Conservation (phyloP, 2,113 vertebrate genomes). For the Salvelinus fontinalis region DNA sequence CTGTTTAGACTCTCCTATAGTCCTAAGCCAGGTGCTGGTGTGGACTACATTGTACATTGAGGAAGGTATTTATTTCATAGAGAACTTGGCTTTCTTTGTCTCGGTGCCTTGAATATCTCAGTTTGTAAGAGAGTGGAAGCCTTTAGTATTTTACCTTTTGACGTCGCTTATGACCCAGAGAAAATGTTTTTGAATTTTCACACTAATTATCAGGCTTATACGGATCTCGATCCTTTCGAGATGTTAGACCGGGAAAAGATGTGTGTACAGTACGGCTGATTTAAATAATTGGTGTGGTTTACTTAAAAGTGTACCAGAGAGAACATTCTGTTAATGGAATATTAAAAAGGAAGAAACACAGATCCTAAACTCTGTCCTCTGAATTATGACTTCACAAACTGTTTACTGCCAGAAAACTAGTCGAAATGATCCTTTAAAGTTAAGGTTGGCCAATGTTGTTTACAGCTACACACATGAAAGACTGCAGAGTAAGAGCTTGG, state of each 20-base stretch:
- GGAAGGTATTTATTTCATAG: conserved; percentile 40
- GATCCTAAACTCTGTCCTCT: conserved; percentile 59
- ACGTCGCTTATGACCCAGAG: conserved; percentile 46
- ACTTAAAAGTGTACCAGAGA: conserved; percentile 75
- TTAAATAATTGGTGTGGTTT: conserved; percentile 80
- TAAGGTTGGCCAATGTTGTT: conserved; percentile 44
- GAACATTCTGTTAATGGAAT: conserved; percentile 76
- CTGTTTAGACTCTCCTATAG: conserved; percentile 23
- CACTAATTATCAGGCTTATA: conserved; percentile 66
- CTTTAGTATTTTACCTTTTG: conserved; percentile 58
- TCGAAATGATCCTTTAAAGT: conserved; percentile 61
- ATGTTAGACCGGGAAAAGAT: conserved; percentile 51
- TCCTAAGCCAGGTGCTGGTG: conserved; percentile 30
- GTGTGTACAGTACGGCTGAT: conserved; percentile 67
- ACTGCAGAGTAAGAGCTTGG: neutral
- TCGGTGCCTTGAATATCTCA: conserved; percentile 45
- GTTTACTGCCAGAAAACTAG: conserved; percentile 64
- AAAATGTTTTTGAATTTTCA: conserved; percentile 38
- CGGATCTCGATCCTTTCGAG: conserved; percentile 62
- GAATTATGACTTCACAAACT: conserved; percentile 61
- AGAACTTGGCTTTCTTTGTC: conserved; percentile 16
- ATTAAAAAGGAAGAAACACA: conserved; percentile 64
- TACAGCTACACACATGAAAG: neutral
- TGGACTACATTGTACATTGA: conserved; percentile 32
- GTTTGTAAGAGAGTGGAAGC: conserved; percentile 50